Percentiles rank a stretch among this genome's conserved stretches.
Evolutionary conservation across 2,113 vertebrate species (phyloP).

Genomic region (Zeus faber): DNA sequence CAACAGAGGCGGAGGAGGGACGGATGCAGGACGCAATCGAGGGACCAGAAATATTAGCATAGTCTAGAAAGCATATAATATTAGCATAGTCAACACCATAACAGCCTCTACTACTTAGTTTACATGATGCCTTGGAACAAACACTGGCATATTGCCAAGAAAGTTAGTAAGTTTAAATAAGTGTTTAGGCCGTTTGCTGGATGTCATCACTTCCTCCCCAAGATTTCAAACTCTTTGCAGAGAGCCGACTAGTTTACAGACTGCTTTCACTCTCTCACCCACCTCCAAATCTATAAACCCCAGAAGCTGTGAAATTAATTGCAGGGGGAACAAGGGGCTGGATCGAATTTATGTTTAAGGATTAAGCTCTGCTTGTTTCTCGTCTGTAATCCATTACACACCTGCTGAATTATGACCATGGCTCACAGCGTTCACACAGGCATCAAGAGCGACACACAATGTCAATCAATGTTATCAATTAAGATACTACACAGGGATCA

Average conservation of each 20-base stretch:
- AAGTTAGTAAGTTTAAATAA: neutral
- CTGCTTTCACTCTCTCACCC: constrained; percentile 21
- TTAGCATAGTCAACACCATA: too few relatives aligned
- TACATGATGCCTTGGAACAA: too few relatives aligned
- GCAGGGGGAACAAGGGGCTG: constrained; percentile 54
- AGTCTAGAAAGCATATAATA: too few relatives aligned
- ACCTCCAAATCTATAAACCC: constrained; percentile 43
- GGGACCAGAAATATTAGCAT: too few relatives aligned
- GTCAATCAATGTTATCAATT: too few relatives aligned
- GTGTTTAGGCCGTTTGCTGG: neutral
- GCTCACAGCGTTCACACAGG: too few relatives aligned
- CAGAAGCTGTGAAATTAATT: constrained; percentile 50
- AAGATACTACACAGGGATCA: too few relatives aligned
- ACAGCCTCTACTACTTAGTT: too few relatives aligned
- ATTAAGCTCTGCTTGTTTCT: constrained; percentile 58
- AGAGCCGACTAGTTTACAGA: constrained; percentile 20
- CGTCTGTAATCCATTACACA: constrained; percentile 45
- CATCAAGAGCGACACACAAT: too few relatives aligned
- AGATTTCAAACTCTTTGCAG: constrained; percentile 11
- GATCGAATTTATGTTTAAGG: constrained; percentile 49
- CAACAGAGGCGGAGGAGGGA: too few relatives aligned
- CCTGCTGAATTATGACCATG: constrained; percentile 46
- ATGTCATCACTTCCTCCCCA: constrained; percentile 7
- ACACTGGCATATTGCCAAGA: too few relatives aligned
- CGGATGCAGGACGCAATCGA: too few relatives aligned